Conservation (phyloP, 2,888 invertebrate genomes). For the Odiellus spinosus region DNA sequence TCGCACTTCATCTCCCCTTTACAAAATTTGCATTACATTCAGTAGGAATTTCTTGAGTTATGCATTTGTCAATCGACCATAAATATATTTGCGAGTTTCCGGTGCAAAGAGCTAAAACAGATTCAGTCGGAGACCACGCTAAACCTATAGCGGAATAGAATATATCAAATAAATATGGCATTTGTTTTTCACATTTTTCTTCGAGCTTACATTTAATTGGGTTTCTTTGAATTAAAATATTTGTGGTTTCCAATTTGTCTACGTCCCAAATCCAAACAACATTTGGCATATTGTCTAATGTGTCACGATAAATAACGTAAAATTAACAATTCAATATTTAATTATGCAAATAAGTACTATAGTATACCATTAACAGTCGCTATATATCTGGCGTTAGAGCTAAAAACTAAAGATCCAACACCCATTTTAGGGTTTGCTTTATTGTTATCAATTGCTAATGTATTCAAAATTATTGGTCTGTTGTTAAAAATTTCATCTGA, state of each 20-base stretch:
- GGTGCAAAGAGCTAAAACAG: not conserved
- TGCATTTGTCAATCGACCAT: not conserved
- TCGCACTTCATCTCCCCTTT: too few relatives aligned
- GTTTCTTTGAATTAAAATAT: not conserved
- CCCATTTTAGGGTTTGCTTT: slow-evolving; percentile 1
- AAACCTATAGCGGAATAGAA: not conserved
- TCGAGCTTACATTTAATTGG: not conserved
- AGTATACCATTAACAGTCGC: not conserved
- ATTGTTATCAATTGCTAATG: not conserved
- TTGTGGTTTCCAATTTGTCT: not conserved
- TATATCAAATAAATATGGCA: too few relatives aligned
- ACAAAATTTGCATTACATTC: too few relatives aligned
- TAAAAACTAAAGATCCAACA: not conserved
- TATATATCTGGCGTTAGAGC: not conserved
- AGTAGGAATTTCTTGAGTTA: not conserved
- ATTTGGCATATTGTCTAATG: slow-evolving; percentile 1
- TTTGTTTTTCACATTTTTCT: too few relatives aligned
- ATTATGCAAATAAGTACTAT: not conserved
- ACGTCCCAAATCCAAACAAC: slow-evolving; percentile 1
- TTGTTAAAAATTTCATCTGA: not conserved
- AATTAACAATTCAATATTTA: not conserved
- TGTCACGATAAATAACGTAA: too few relatives aligned
- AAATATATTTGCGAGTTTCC: not conserved
- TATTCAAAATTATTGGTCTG: not conserved
- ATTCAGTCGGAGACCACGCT: not conserved